A percentile compares a stretch with the other conserved stretches of the same genome.
These are phyloP conservation scores for Yponomeuta cagnagella DNA, from an alignment of 2,888 invertebrate species.

Conservation along the genomic window DNA sequence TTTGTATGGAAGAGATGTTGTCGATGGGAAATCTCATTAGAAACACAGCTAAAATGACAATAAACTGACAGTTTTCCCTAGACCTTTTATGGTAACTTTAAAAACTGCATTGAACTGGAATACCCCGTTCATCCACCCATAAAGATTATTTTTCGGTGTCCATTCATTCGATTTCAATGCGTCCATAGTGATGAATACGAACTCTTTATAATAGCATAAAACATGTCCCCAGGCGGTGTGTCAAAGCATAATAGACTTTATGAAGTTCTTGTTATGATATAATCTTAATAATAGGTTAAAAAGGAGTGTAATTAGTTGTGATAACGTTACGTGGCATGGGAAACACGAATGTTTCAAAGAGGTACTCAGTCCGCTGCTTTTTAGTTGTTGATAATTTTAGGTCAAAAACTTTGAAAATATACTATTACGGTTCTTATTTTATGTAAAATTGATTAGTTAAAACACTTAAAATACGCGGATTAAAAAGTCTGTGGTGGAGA, in stretches of 20 bases:
- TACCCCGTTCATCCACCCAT: neutral
- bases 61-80: too few relatives aligned
- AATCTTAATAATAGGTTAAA: slow-evolving; percentile 8
- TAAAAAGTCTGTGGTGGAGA: too few relatives aligned
- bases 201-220: slow-evolving; percentile 53
- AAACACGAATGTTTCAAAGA: neutral
- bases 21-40: too few relatives aligned
- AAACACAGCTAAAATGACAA: too few relatives aligned
- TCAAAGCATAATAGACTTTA: slow-evolving; percentile 20
- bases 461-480: too few relatives aligned
- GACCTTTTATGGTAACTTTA: neutral
- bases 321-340: neutral
- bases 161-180: slow-evolving; percentile 59
- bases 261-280: slow-evolving; percentile 6
- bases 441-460: too few relatives aligned
- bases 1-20: too few relatives aligned
- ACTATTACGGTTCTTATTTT: too few relatives aligned
- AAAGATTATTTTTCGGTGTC: slow-evolving; percentile 54
- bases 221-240: slow-evolving; percentile 48
- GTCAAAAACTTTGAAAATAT: too few relatives aligned
- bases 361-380: too few relatives aligned
- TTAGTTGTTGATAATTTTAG: too few relatives aligned
- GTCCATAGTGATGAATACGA: slow-evolving; percentile 60
- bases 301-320: neutral
- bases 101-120: neutral